phyloP scores from a whole-genome alignment of 2,113 vertebrate species.

The Passer montanus region DNA sequence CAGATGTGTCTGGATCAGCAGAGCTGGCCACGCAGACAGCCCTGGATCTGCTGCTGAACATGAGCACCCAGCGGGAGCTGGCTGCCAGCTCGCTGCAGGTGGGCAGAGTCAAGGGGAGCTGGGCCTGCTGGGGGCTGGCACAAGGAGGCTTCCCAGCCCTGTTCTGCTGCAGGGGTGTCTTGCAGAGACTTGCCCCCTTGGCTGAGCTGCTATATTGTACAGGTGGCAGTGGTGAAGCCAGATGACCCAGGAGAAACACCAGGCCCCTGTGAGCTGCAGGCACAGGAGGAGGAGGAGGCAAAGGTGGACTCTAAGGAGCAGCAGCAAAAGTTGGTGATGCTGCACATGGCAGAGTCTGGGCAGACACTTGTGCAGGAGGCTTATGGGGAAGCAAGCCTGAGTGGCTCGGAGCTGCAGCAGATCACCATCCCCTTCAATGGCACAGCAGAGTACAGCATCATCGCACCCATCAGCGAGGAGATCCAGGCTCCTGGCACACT shows the following conservation, averaged over 20 bases:
- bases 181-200: neutral
- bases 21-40: slow-evolving; percentile 90
- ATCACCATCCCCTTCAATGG: slow-evolving; percentile 80
- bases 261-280: neutral
- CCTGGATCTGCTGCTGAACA: slow-evolving; percentile 91
- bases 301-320: neutral
- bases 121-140: neutral
- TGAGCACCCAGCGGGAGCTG: slow-evolving; percentile 89
- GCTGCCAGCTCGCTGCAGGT: slow-evolving; percentile 87
- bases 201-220: neutral
- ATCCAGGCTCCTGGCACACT: slow-evolving; percentile 75
- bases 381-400: slow-evolving; percentile 69
- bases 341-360: slow-evolving; percentile 84
- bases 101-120: neutral
- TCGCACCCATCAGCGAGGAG: slow-evolving; percentile 81
- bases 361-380: slow-evolving; percentile 75
- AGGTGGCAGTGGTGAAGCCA: slow-evolving; percentile 87
- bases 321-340: slow-evolving; percentile 84
- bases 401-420: slow-evolving; percentile 79
- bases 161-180: neutral
- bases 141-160: neutral
- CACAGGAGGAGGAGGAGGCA: neutral
- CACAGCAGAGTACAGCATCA: slow-evolving; percentile 82
- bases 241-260: slow-evolving; percentile 10
- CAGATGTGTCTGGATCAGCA: slow-evolving; percentile 75